Evolutionary conservation across 2,888 invertebrate genomes (phyloP), one percentile per base, ranked within the genome.

Genomic region (Carcina quercana): DNA sequence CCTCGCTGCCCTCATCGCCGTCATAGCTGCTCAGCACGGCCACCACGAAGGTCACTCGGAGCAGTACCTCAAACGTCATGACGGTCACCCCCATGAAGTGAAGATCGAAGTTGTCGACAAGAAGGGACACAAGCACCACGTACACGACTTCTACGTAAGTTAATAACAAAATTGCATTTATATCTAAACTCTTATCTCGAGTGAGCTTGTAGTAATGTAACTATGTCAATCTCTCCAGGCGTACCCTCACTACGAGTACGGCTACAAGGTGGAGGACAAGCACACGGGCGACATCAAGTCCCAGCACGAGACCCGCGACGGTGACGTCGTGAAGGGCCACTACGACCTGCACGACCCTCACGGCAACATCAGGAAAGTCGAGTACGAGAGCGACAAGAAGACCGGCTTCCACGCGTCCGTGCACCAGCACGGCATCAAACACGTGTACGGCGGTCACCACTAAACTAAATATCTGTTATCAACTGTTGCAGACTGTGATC

Each of bases 241-340:
- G 5, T 72, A 82, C 51, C 85, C 85, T 20, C 79, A 83, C 47
- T 87, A 87, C 63, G 73, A 82, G 31, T 86, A 83, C 61, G 73
- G 75, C 28, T 86, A 86, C 57, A 78, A 84, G n/a, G 74, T 32
- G 17, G 72, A 80, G 40, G 86, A 86, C 42, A 75, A 73, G 1
- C 83, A 86, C 43, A 86, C 86, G 11, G 86, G 85, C n/a, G 86
- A 87, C 63, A 74, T 83, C 53, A 86, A 87, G 59, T 69, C 72
- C 38, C 87, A 86, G 52, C 68, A 76, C 21, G 86, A 87, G 58
- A 64, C 65, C 42, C 73, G 80, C 22, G 80, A 86, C 57, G 88
- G 88, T 3, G 85, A 88, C 48, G 79, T 76, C 15, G 88, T 88
- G 29, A 83, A 86, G 55, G 88, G 88, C 25, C 83, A 86, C 49